A percentile compares a stretch with the other conserved stretches of the same genome.
Evolutionary conservation across 2,888 invertebrate species (phyloP).

Genomic region (Orgyia antiqua): DNA sequence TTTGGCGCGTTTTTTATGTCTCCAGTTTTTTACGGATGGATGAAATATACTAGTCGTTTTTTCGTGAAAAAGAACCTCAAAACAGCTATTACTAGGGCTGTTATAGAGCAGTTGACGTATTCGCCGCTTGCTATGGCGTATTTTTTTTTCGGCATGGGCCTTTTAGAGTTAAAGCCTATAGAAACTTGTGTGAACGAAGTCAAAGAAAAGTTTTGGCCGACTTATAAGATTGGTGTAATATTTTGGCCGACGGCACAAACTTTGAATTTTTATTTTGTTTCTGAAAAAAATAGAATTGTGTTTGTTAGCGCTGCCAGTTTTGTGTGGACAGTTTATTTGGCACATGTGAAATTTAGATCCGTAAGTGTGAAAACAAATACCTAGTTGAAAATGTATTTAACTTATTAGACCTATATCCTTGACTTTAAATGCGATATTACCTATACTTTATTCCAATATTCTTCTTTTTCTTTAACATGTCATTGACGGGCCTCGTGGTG

Average conservation of each 20-base stretch:
- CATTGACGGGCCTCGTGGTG: no score
- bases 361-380: no score
- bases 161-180: slow-evolving; percentile 82
- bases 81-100: slow-evolving; percentile 54
- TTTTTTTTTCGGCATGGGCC: slow-evolving; percentile 87
- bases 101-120: slow-evolving; percentile 84
- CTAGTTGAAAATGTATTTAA: no score
- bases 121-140: slow-evolving; percentile 84
- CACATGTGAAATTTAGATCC: slow-evolving; percentile 83
- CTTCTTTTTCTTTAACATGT: no score
- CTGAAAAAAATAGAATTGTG: slow-evolving; percentile 84
- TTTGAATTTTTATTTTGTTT: slow-evolving; percentile 83
- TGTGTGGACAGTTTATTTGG: slow-evolving; percentile 86
- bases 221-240: slow-evolving; percentile 82
- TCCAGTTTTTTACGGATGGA: slow-evolving; percentile 87
- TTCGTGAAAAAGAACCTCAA: slow-evolving; percentile 41
- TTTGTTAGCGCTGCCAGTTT: slow-evolving; percentile 86
- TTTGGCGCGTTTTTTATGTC: slow-evolving; percentile 87
- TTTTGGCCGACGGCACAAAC: slow-evolving; percentile 87
- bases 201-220: slow-evolving; percentile 83
- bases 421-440: no score
- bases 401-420: no score
- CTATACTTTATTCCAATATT: no score
- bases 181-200: slow-evolving; percentile 81
- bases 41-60: slow-evolving; percentile 68